These are phyloP conservation scores for Hoplostethus atlanticus DNA, from an alignment of 2,797 vertebrate genomes.

Conservation along the genomic window DNA sequence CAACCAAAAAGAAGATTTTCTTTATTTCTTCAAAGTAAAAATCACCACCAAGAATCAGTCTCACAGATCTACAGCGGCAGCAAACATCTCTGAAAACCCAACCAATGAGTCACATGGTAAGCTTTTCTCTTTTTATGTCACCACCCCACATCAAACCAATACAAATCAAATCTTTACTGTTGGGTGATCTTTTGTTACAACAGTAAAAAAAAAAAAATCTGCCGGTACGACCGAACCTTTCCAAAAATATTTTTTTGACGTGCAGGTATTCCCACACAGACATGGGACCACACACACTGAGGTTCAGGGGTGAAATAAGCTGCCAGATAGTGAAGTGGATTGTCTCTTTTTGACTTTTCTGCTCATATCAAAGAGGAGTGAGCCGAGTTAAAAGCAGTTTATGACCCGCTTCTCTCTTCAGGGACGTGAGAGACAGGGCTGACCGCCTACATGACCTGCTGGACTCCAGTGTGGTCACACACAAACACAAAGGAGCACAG, in stretches of 20 bases:
- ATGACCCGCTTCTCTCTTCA: conserved; percentile 65
- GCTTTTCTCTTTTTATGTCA: background rate
- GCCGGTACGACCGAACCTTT: conserved; percentile 21
- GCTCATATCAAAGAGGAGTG: conserved; percentile 53
- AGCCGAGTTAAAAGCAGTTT: conserved; percentile 58
- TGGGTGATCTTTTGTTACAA: conserved; percentile 14
- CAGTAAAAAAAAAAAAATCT: conserved; percentile 5
- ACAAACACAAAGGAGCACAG: conserved; percentile 19
- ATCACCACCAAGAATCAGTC: no score
- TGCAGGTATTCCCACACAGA: conserved; percentile 1
- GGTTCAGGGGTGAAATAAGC: conserved; percentile 52
- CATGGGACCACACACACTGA: background rate
- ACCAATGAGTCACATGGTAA: background rate
- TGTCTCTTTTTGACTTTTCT: conserved; percentile 52
- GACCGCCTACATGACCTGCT: conserved; percentile 54
- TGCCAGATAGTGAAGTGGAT: conserved; percentile 55
- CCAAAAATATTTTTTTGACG: conserved; percentile 25
- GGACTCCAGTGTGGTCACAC: conserved; percentile 9
- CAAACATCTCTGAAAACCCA: background rate
- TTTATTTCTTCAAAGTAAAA: no score
- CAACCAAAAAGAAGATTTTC: no score
- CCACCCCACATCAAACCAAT: conserved; percentile 9
- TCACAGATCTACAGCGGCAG: no score
- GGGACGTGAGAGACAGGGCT: conserved; percentile 61
- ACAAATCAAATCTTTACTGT: background rate